Conservation (phyloP, 2,888 invertebrate species). For the Cheilosia pagana region DNA sequence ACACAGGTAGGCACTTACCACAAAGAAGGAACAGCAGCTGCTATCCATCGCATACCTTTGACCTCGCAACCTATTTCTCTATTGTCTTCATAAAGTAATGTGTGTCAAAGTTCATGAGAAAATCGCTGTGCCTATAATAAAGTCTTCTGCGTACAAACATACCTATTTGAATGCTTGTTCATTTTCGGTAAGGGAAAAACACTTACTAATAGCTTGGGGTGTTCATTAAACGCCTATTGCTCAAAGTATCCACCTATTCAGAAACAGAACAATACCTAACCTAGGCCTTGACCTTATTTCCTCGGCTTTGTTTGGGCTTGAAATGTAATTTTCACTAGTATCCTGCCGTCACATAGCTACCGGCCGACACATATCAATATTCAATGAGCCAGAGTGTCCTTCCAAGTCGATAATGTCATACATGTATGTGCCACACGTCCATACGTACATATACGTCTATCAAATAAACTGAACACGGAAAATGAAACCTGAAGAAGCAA, state of each 20-base stretch:
- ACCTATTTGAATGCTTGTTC: no score
- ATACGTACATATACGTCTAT: no score
- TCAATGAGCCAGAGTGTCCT: neutral
- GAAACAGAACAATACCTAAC: neutral
- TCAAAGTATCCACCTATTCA: neutral
- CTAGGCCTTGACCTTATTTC: neutral
- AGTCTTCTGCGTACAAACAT: neutral
- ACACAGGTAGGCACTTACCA: no score
- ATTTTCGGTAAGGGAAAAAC: no score
- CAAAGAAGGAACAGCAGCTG: no score
- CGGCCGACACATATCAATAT: neutral
- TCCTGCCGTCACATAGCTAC: neutral
- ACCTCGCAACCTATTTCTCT: no score
- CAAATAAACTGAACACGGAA: no score
- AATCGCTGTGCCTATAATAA: neutral
- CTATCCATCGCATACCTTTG: no score
- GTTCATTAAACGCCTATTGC: neutral
- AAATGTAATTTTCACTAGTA: neutral
- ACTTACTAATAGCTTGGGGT: neutral
- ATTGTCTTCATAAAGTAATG: neutral
- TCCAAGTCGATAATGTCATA: constrained; percentile 5
- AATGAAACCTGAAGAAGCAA: no score
- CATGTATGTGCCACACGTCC: neutral
- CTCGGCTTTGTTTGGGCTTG: neutral
- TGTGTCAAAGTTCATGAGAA: neutral